A percentile compares a stretch with the other conserved stretches of the same genome.
These are phyloP conservation scores for Rhagoletis zephyria DNA, from an alignment of 1,140 invertebrate genomes.

Conservation along the genomic window DNA sequence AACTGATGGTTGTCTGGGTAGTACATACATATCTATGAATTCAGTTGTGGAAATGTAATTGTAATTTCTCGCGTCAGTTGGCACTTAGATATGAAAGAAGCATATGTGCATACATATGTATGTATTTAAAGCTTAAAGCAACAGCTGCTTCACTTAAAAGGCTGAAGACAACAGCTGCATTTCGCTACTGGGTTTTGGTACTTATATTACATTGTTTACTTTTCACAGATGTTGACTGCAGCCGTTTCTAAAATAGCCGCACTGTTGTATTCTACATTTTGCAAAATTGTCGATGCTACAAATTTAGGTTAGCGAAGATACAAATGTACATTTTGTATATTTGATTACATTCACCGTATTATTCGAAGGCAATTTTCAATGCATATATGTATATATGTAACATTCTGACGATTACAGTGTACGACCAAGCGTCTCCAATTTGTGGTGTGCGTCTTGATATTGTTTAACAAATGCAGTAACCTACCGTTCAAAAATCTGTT, in stretches of 20 bases:
- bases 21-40: too few species aligned
- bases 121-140: background rate
- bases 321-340: background rate
- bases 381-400: background rate
- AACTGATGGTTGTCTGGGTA: too few species aligned
- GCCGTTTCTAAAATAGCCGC: background rate
- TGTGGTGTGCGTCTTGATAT: too few species aligned
- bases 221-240: background rate
- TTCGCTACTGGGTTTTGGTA: background rate
- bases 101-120: background rate
- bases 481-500: too few species aligned
- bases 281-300: background rate
- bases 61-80: too few species aligned
- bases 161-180: background rate
- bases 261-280: background rate
- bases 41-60: too few species aligned
- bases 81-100: too few species aligned
- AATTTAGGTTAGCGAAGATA: background rate
- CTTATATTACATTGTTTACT: background rate
- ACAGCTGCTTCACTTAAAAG: conserved; percentile 4
- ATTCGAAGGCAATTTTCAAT: background rate
- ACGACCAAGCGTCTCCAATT: too few species aligned
- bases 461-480: too few species aligned
- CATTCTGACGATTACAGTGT: too few species aligned
- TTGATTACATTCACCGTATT: background rate